These are phyloP conservation scores for Epizoanthus stellaris DNA, from an alignment of 92 coral and sea anemone species.

Conservation along the genomic window DNA sequence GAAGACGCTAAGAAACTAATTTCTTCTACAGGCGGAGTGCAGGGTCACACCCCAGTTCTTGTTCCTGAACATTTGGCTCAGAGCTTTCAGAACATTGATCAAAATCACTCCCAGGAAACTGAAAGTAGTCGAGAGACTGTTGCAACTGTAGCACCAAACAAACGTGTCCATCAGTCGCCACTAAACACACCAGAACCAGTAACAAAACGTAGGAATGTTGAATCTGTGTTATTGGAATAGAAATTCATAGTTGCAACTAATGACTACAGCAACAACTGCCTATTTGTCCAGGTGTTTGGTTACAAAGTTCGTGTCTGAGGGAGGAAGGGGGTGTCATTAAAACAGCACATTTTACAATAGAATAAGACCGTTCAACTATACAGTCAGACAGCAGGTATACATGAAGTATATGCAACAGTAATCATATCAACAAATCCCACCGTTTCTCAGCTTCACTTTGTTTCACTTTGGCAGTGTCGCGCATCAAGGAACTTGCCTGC, in stretches of 20 bases:
- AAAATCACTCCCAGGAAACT: slow-evolving; percentile 20
- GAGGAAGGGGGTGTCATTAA: too few species aligned
- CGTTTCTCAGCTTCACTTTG: too few species aligned
- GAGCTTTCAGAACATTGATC: slow-evolving; percentile 22
- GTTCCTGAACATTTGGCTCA: slow-evolving; percentile 77
- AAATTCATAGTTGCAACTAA: not conserved
- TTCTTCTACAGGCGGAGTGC: slow-evolving; percentile 76
- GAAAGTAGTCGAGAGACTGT: not conserved
- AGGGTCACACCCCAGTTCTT: slow-evolving; percentile 80
- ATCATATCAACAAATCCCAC: too few species aligned
- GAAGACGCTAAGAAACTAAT: slow-evolving; percentile 87
- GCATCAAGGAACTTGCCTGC: too few species aligned
- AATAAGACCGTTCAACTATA: too few species aligned
- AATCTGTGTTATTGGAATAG: slow-evolving; percentile 21
- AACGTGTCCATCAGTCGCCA: slow-evolving; percentile 34
- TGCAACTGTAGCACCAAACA: not conserved
- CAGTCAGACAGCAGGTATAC: too few species aligned
- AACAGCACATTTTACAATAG: too few species aligned
- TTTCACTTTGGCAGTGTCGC: too few species aligned
- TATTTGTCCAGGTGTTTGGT: too few species aligned
- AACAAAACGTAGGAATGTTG: slow-evolving; percentile 28
- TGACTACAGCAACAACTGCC: too few species aligned
- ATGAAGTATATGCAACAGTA: too few species aligned
- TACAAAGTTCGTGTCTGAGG: too few species aligned
- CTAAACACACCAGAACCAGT: slow-evolving; percentile 39